Evolutionary conservation across 2,888 invertebrate genomes (phyloP).

Genomic region (Cantharis nigra): DNA sequence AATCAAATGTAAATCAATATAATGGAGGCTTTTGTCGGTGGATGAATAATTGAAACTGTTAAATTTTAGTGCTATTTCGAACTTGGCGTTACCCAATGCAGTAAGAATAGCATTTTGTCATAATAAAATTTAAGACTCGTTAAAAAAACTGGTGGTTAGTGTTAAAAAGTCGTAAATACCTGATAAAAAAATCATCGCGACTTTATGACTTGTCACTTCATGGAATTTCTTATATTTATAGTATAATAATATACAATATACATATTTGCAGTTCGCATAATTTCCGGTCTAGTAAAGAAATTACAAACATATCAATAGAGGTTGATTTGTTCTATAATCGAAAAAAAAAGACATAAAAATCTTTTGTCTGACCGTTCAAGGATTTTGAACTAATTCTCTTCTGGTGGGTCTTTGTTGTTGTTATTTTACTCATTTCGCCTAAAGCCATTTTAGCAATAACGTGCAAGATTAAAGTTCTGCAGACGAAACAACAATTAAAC

Average conservation of each 20-base stretch:
- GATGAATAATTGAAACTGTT: not conserved
- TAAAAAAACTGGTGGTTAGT: not conserved
- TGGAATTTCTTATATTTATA: slow-evolving; percentile 7
- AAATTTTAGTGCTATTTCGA: not conserved
- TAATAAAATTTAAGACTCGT: not conserved
- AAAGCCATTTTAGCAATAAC: not conserved
- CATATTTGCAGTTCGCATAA: slow-evolving; percentile 6
- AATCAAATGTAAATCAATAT: slow-evolving; percentile 12
- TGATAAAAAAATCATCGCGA: slow-evolving; percentile 9
- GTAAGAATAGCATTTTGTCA: not conserved
- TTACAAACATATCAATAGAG: not conserved
- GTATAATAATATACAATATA: not conserved
- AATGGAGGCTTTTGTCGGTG: not conserved
- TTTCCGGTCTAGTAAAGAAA: slow-evolving; percentile 8
- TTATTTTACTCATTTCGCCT: slow-evolving; percentile 16
- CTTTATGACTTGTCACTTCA: slow-evolving; percentile 13
- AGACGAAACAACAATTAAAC: not conserved
- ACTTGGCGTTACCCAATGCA: not conserved
- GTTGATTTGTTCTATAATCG: not conserved
- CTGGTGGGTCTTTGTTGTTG: slow-evolving; percentile 5
- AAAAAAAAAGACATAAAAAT: not conserved
- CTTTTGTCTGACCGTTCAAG: slow-evolving; percentile 7
- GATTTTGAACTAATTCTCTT: slow-evolving; percentile 15
- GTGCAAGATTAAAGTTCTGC: not conserved
- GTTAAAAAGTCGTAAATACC: slow-evolving; percentile 1